Evolutionary conservation across 2,797 vertebrate species (phyloP), one percentile per base, ranked within the genome.

Genomic region (Sus cebifrons): DNA sequence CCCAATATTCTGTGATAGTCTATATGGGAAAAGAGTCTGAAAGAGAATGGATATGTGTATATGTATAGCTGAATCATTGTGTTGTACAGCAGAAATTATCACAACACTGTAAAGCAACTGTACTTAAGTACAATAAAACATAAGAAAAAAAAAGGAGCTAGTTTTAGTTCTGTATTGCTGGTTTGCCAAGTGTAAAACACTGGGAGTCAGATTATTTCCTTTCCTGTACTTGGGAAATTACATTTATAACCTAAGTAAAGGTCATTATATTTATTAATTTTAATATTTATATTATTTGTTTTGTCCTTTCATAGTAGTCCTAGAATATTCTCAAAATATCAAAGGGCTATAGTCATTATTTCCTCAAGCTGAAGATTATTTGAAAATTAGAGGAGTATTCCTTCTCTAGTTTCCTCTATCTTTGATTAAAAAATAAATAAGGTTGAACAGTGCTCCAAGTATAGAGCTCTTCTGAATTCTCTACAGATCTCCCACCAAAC

Each of bases 321-420:
- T 84, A 56, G 27, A 64, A 74, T 78, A 95, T 62, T 68, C 64
- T 86, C 65, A 87, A 58, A 70, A 13, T 44, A 68, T 44, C 27
- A 52, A 85, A 89, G 32, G 14, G 74, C 23, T 88, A 21, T 75
- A 67, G n/a, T 95, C 40, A 77, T 8, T 90, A 8, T 85, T 90
- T 95, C 32, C n/a, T 17, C 36, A 3, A 77, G 44, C 60, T 68
- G 58, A 4, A 73, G 40, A 81, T 82, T 8, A 56, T 68, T 18
- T 75, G 52, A 71, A 94, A 73, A 71, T 32, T 75, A 86, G 40
- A 73, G 70, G 7, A 95, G 68, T 11, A 21, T 25, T 86, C 11
- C 73, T 91, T 95, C 27, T 85, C 44, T 64, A 74, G 71, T n/a
- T 89, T 96, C 44, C 29, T 65, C 62, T 73, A 93, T 71, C 29